phyloP scores from a whole-genome alignment of 2,797 vertebrate genomes.

The Clarias fuscus region DNA sequence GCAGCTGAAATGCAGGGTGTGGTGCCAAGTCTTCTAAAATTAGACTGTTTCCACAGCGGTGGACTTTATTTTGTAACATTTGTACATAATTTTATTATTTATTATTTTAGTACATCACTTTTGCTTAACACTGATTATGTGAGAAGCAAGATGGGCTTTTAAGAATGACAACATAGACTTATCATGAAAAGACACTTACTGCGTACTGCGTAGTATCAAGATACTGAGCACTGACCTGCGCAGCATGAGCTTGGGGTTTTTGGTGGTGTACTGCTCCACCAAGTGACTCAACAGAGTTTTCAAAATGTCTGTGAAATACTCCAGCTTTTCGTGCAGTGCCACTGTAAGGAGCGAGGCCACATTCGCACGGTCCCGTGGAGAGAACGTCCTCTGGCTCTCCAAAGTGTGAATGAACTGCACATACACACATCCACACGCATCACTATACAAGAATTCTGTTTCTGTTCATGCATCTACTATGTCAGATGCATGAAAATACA shows the following conservation, averaged over 20 bases:
- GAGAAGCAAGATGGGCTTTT: not conserved
- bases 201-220: not conserved
- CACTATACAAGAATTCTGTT: not conserved
- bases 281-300: conserved; percentile 93
- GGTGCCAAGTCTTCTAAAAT: not conserved
- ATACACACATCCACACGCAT: not conserved
- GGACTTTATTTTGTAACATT: not conserved
- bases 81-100: not conserved
- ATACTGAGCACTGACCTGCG: conserved; percentile 75
- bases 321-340: conserved; percentile 91
- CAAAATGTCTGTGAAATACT: conserved; percentile 97
- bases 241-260: conserved; percentile 98
- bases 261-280: conserved; percentile 95
- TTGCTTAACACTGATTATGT: not conserved
- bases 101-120: not conserved
- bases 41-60: not conserved
- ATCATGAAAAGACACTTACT: not conserved
- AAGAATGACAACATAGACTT: not conserved
- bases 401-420: conserved; percentile 94
- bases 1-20: not conserved
- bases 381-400: conserved; percentile 95
- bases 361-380: conserved; percentile 90
- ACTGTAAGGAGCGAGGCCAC: conserved; percentile 95
- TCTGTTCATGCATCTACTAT: too few relatives aligned
- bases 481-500: not conserved